Evolutionary conservation across 2,888 invertebrate species (phyloP).

Genomic region (Drosophila atripex): DNA sequence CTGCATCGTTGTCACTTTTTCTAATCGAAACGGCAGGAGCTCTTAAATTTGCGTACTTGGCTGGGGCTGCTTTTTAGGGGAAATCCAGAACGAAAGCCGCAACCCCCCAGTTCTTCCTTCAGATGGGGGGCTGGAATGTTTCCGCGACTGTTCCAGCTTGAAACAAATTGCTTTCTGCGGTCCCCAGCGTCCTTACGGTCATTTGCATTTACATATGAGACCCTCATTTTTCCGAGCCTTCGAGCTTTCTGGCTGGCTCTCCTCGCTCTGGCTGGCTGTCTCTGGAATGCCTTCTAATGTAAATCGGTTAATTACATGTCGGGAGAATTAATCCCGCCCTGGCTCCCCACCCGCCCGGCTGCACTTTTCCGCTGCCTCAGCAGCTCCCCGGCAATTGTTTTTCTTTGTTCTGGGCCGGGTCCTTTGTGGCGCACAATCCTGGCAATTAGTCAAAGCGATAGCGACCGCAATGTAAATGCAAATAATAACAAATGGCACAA

Average conservation of each 20-base stretch:
- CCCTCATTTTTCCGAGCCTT: not conserved
- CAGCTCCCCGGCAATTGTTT: not conserved
- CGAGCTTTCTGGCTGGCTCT: constrained; percentile 1
- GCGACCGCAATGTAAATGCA: constrained; percentile 1
- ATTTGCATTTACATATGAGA: constrained; percentile 1
- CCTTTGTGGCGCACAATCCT: constrained; percentile 6
- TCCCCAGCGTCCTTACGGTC: constrained; percentile 2
- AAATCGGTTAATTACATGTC: constrained; percentile 52
- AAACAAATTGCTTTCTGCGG: not conserved
- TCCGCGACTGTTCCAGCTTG: not conserved
- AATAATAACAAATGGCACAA: constrained; percentile 5
- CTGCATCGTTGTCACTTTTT: constrained; percentile 32
- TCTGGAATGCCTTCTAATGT: constrained; percentile 22
- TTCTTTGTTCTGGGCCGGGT: not conserved
- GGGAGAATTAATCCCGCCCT: constrained; percentile 17
- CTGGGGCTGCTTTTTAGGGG: not conserved
- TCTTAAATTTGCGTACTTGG: constrained; percentile 4
- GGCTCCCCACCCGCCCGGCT: not conserved
- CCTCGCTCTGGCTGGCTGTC: constrained; percentile 3
- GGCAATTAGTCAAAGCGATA: constrained; percentile 45
- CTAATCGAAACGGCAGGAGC: constrained; percentile 5
- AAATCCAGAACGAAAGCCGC: not conserved
- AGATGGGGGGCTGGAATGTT: not conserved
- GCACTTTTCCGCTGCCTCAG: constrained; percentile 14
- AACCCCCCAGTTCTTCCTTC: not conserved